Evolutionary conservation across 2,888 invertebrate genomes (phyloP), one percentile per base, ranked within the genome.

Genomic region (Byasa hedistus): DNA sequence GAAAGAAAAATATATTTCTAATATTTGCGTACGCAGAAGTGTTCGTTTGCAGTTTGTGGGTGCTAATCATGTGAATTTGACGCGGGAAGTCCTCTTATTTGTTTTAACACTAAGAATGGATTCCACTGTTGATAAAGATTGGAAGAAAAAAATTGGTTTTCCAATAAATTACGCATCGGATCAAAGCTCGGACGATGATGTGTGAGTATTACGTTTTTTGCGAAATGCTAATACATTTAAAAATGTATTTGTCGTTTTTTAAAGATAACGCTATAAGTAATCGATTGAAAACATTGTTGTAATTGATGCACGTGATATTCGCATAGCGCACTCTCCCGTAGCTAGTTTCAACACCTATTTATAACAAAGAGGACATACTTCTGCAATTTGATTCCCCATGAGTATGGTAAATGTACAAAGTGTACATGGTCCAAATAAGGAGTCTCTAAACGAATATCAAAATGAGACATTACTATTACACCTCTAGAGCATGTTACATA

Each of bases 101-200:
- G 70, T 72, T 75, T 71, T 69, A 69, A 39, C 32, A 57, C 32
- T 51, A 65, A 80, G 74, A 77, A 89, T 90, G 89, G 84, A 84
- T 75, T 71, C 77, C 68, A 81, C 83, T 76, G 79, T 78, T 64
- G 88, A 90, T 71, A 82, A 84, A 57, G 91, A 92, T 70, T 93
- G 93, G 92, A 93, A 91, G 77, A 86, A 84, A 68, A 84, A 85
- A 62, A 78, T 92, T 61, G 92, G 92, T 15, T 89, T 92, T 69
- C 85, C 89, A 58, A 92, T 92, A 66, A 93, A 92, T 77, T 92
- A 87, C 71, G 84, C 85, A 69, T 90, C 92, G 3, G 87, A 82
- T n/a, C 88, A 86, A 67, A 89, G 87, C 69, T 89, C 91, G 0
- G 92, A 92, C 32, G 92, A 92, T 69, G 92, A 93, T 72, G 81